Evolutionary conservation across 2,888 invertebrate species (phyloP).

Genomic region (Harpalus rubripes): DNA sequence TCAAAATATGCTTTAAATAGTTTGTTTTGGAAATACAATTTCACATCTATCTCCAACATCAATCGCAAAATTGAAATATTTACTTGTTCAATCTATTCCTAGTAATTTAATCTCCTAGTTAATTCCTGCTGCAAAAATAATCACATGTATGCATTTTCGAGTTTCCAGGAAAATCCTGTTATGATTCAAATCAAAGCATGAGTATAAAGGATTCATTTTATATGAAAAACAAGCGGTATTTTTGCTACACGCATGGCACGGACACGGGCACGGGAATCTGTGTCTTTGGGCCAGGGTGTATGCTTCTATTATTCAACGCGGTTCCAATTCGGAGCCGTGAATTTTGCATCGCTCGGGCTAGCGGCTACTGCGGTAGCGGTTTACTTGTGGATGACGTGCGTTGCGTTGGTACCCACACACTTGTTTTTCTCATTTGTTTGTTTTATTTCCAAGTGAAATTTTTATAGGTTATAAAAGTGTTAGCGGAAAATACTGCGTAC

Average conservation of each 20-base stretch:
- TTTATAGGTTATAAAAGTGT: conserved; percentile 53
- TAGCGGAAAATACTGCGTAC: not conserved
- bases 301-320: not conserved
- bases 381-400: conserved; percentile 29
- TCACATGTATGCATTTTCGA: too few relatives aligned
- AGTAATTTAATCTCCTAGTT: too few relatives aligned
- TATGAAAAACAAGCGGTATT: not conserved
- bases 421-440: conserved; percentile 51
- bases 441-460: conserved; percentile 48
- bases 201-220: not conserved
- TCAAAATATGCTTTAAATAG: too few relatives aligned
- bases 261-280: not conserved
- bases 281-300: not conserved
- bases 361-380: not conserved
- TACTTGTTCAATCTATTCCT: too few relatives aligned
- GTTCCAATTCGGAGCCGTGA: not conserved
- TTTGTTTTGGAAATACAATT: too few relatives aligned
- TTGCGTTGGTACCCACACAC: conserved; percentile 25
- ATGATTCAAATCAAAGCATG: not conserved
- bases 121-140: too few relatives aligned
- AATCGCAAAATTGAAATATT: too few relatives aligned
- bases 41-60: too few relatives aligned
- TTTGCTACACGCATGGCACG: too few relatives aligned
- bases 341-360: conserved; percentile 1
- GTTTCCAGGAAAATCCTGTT: not conserved